These are phyloP conservation scores for Amblyjoppa proteus DNA, from an alignment of 2,888 invertebrate species.

Conservation along the genomic window DNA sequence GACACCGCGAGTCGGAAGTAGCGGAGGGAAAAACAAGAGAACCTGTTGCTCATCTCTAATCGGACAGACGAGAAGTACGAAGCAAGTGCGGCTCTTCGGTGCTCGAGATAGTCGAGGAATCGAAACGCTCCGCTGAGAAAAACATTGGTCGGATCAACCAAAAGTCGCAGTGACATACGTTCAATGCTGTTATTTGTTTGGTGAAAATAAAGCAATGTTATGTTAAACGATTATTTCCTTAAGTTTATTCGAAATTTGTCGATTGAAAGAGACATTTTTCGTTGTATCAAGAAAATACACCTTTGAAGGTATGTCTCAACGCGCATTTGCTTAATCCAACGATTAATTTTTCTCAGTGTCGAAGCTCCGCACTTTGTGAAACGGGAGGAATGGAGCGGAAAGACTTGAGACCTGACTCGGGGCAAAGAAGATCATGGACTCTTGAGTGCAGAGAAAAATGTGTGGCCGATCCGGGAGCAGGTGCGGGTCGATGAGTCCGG, in stretches of 20 bases:
- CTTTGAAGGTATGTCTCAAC: too few relatives aligned
- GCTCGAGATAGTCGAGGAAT: constrained; percentile 50
- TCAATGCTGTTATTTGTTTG: too few relatives aligned
- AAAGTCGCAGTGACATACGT: too few relatives aligned
- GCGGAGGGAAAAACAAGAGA: constrained; percentile 4
- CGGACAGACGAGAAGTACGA: constrained; percentile 23
- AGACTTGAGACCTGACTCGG: constrained; percentile 26
- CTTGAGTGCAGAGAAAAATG: constrained; percentile 24
- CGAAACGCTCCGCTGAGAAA: not conserved
- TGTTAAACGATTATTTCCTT: too few relatives aligned
- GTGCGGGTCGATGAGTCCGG: constrained; percentile 36
- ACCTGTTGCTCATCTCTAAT: constrained; percentile 40
- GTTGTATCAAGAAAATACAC: too few relatives aligned
- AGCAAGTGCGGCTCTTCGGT: constrained; percentile 23
- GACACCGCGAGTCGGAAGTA: not conserved
- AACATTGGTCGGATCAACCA: too few relatives aligned
- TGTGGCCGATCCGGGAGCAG: constrained; percentile 35
- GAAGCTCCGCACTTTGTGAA: not conserved
- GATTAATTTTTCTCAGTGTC: not conserved
- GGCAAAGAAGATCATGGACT: constrained; percentile 41
- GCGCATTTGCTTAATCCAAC: too few relatives aligned
- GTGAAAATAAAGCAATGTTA: too few relatives aligned
- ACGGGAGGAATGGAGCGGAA: constrained; percentile 4
- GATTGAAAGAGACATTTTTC: too few relatives aligned
- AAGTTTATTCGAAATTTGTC: too few relatives aligned